Conservation (phyloP, 2,888 invertebrate species). For the Entomobrya multifasciata region DNA sequence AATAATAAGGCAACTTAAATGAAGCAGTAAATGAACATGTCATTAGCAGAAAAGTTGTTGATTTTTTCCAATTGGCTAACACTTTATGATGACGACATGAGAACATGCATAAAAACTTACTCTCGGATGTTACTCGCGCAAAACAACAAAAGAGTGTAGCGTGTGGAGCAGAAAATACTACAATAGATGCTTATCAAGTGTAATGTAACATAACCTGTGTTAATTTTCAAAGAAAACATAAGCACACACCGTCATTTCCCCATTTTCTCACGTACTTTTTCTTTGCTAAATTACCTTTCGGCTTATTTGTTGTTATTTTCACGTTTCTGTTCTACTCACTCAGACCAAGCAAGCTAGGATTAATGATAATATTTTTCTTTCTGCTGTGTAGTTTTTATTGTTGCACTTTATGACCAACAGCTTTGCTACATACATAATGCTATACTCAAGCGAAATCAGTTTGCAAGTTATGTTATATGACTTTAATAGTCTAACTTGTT, state of each 20-base stretch:
- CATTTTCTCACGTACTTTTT: constrained; percentile 63
- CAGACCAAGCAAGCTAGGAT: too few relatives aligned
- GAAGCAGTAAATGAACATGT: constrained; percentile 79
- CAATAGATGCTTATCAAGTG: constrained; percentile 25
- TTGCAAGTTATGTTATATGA: too few relatives aligned
- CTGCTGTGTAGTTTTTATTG: background rate
- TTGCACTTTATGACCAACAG: too few relatives aligned
- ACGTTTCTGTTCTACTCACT: background rate
- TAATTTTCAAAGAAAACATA: constrained; percentile 35
- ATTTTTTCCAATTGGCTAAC: constrained; percentile 76
- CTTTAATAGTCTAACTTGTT: too few relatives aligned
- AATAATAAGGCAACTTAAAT: constrained; percentile 67
- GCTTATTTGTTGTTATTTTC: constrained; percentile 18
- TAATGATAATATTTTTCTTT: constrained; percentile 3
- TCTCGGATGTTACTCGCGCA: background rate
- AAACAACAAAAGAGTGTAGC: background rate
- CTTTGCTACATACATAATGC: too few relatives aligned
- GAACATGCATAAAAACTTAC: constrained; percentile 14
- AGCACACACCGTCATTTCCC: constrained; percentile 23
- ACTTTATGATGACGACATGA: constrained; percentile 75
- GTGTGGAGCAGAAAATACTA: background rate
- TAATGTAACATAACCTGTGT: constrained; percentile 13
- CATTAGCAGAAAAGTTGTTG: constrained; percentile 78
- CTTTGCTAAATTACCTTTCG: constrained; percentile 41
- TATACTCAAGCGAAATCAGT: too few relatives aligned